Conservation (phyloP, 2,888 invertebrate species). For the Himalopsyche kuldschensis region DNA sequence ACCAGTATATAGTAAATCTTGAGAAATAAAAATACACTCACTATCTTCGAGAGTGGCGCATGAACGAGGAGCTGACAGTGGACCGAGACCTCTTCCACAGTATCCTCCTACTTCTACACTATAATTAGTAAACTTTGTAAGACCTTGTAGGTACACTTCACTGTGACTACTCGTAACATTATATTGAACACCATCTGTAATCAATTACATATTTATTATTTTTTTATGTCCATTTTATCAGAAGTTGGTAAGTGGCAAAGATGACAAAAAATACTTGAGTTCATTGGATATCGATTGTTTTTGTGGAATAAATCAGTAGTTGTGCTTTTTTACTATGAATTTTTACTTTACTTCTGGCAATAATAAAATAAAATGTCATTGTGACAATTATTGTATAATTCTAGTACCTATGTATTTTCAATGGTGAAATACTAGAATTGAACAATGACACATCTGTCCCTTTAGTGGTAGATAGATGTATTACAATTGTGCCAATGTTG, state of each 20-base stretch:
- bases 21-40: slow-evolving; percentile 46
- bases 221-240: not conserved
- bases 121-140: slow-evolving; percentile 81
- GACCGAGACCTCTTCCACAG: slow-evolving; percentile 75
- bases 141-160: slow-evolving; percentile 70
- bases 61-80: slow-evolving; percentile 69
- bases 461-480: too few species aligned
- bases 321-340: too few species aligned
- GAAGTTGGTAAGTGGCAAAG: not conserved
- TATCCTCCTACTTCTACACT: slow-evolving; percentile 79
- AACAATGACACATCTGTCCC: too few species aligned
- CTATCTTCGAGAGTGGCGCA: slow-evolving; percentile 81
- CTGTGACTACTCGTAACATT: slow-evolving; percentile 57
- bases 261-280: too few species aligned
- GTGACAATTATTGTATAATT: too few species aligned
- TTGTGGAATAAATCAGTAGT: too few species aligned
- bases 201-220: not conserved
- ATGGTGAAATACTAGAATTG: too few species aligned
- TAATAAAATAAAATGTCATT: too few species aligned
- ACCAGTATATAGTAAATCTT: not conserved
- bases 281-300: too few species aligned
- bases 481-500: too few species aligned
- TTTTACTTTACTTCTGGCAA: too few species aligned
- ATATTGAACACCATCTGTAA: slow-evolving; percentile 31
- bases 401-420: too few species aligned